Evolutionary conservation across 2,113 vertebrate genomes (phyloP).

Genomic region (Myotis brandtii): DNA sequence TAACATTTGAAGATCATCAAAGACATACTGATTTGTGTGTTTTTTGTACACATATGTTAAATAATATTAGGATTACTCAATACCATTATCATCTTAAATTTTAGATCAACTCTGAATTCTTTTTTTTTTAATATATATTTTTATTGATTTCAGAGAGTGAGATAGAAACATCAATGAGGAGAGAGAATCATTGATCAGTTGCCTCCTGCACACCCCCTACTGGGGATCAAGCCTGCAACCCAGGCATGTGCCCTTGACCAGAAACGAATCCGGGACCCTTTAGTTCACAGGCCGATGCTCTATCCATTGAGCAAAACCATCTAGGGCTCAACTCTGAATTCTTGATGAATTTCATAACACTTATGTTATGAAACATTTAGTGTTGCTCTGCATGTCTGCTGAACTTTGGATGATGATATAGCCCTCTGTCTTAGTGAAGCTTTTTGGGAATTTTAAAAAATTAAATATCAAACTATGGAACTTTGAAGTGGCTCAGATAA

Average conservation of each 20-base stretch:
- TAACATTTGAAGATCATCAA: constrained; percentile 1
- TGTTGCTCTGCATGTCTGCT: neutral
- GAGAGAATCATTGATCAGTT: too few species aligned
- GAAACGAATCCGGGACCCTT: too few species aligned
- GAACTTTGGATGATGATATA: neutral
- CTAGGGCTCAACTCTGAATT: neutral
- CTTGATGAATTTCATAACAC: neutral
- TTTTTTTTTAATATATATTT: neutral
- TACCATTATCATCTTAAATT: neutral
- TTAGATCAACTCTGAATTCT: neutral
- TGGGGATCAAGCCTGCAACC: too few species aligned
- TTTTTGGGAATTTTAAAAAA: neutral
- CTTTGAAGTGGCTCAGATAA: neutral
- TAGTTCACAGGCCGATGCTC: too few species aligned
- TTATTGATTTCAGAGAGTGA: too few species aligned
- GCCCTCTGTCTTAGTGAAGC: neutral
- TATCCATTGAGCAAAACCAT: too few species aligned
- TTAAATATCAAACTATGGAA: neutral
- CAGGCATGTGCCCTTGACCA: too few species aligned
- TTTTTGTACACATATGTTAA: neutral
- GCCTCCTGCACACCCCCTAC: too few species aligned
- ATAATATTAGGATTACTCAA: neutral
- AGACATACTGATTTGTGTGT: neutral
- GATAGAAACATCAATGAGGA: too few species aligned
- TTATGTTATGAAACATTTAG: neutral